Percentiles rank a stretch among this genome's conserved stretches.
phyloP scores from a whole-genome alignment of 2,113 vertebrate genomes.

The Sceloporus undulatus region DNA sequence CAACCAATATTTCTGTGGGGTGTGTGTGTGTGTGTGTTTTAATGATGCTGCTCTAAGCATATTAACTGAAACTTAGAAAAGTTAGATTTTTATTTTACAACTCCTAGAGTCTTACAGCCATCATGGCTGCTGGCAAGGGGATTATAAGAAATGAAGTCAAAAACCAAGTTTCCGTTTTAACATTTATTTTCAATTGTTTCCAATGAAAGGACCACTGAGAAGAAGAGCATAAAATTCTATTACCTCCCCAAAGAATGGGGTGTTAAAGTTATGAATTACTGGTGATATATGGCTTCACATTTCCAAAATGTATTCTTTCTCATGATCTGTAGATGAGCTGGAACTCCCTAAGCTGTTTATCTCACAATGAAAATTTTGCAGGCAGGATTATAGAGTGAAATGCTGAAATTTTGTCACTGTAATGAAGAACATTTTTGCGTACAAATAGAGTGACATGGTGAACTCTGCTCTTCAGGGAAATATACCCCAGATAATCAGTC shows the following conservation, averaged over 20 bases:
- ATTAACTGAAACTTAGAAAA: not conserved
- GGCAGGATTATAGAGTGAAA: conserved; percentile 5
- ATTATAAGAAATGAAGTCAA: not conserved
- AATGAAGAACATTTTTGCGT: not conserved
- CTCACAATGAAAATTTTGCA: not conserved
- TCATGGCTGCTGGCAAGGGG: too few species aligned
- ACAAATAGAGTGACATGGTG: not conserved
- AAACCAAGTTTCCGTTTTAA: too few species aligned
- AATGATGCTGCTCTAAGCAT: too few species aligned
- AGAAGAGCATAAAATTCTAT: not conserved
- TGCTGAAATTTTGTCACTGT: not conserved
- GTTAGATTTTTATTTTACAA: not conserved
- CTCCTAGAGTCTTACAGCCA: not conserved
- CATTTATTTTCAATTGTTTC: not conserved
- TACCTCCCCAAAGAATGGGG: not conserved
- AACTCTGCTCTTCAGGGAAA: not conserved
- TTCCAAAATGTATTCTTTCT: not conserved
- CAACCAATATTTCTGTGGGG: not conserved
- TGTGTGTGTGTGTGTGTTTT: not conserved
- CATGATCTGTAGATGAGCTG: not conserved
- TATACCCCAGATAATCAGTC: not conserved
- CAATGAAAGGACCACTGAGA: not conserved
- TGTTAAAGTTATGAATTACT: not conserved
- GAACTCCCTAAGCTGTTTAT: not conserved
- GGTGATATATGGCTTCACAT: not conserved